Base-by-base conservation (phyloP, 1,140 invertebrate species). In the Bombus confusus region DNA sequence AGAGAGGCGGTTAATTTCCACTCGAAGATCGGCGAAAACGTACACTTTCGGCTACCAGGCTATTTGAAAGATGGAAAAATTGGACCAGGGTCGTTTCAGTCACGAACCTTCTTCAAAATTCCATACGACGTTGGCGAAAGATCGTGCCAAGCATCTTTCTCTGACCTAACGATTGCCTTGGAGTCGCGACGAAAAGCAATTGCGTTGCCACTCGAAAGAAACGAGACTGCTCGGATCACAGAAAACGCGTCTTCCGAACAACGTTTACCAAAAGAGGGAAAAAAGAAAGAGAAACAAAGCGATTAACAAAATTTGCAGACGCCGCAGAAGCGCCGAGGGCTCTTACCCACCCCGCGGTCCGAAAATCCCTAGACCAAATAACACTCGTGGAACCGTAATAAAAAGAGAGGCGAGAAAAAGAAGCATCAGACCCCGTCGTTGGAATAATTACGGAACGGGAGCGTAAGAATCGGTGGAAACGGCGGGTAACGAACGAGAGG, bases 371-470 rank as follows among this genome's bases (percentile, higher is more conserved):
- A 74, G 72, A 28, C 41, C 39, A 31, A 74, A 41, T 31, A 31
- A 74, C n/a, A 22, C 22, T 31, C 43, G 10, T 9, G 9, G 41
- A 47, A 31, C 10, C 31, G 73, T 75, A 34, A 34, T 52, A 34
- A 75, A 34, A 34, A n/a, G 18, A n/a, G 6, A 8, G 1, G 47
- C 5, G 12, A 18, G 18, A n/a, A 41, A n/a, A n/a, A 31, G 12
- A 47, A 73, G 28, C 71, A 31, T 28, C 28, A 22, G 71, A 18
- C 31, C 22, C 43, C 43, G 10, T 34, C 15, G 73, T 75, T 52
- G n/a, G 73, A 75, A 75, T 75, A 75, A 75, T 75, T 75, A 75
- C 31, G 73, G 31, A 41, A 74, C 72, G 72, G 37, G 31, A 31
- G 72, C 72, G 72, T 47, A 77, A 62, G 47, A 37, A 62, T 62